A percentile compares a stretch with the other conserved stretches of the same genome.
Evolutionary conservation across 2,797 vertebrate species (phyloP).

Genomic region (Gobio occitaniae): DNA sequence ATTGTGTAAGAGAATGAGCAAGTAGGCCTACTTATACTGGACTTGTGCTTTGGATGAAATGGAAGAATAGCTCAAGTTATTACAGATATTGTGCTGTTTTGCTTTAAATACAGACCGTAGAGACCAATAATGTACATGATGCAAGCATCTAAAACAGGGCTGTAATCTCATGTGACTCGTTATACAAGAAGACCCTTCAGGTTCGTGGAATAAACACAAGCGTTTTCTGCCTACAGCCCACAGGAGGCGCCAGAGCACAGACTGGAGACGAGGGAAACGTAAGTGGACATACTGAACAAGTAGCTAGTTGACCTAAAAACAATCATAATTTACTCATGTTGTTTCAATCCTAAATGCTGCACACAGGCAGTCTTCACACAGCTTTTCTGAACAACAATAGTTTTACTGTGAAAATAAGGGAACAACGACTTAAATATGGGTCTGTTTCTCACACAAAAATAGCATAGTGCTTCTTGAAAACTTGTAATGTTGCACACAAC

Average conservation of each 20-base stretch:
- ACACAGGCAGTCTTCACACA: not conserved
- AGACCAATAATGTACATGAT: constrained; percentile 3
- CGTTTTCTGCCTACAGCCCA: not conserved
- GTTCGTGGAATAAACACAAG: not conserved
- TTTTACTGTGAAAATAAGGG: not conserved
- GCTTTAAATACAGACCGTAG: constrained; percentile 12
- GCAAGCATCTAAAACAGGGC: constrained; percentile 17
- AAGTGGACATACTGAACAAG: not conserved
- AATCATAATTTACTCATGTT: not conserved
- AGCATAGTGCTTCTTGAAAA: not conserved
- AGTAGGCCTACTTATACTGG: not conserved
- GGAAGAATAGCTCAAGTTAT: not conserved
- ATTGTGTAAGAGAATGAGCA: not conserved
- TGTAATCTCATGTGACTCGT: constrained; percentile 10
- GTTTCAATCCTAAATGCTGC: not conserved
- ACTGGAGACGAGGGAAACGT: not conserved
- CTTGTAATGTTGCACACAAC: not conserved
- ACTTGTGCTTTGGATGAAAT: constrained; percentile 2
- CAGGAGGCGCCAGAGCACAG: constrained; percentile 35
- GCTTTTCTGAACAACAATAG: not conserved
- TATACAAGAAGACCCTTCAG: constrained; percentile 9
- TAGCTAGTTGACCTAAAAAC: not conserved
- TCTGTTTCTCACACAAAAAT: not conserved
- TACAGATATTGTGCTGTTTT: not conserved
- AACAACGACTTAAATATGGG: not conserved